These are phyloP conservation scores for Cheirogaleus major DNA, from an alignment of 2,797 vertebrate species.

Conservation along the genomic window DNA sequence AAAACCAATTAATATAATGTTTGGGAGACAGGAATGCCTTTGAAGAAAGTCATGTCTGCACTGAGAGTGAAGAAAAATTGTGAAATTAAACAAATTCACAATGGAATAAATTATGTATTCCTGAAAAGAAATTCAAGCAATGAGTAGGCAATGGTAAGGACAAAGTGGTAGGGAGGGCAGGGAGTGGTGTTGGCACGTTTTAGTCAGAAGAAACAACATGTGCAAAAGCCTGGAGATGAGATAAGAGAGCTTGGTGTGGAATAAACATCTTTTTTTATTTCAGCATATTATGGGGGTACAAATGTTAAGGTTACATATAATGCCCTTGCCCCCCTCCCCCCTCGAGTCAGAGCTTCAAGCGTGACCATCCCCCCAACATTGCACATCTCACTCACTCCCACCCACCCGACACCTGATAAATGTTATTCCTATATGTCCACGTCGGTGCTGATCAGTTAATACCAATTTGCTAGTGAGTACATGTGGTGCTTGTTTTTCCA, in stretches of 20 bases:
- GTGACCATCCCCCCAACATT: too few species aligned
- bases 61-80: not conserved
- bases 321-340: too few species aligned
- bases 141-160: not conserved
- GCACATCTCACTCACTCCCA: too few species aligned
- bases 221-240: not conserved
- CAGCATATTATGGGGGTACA: too few species aligned
- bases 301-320: too few species aligned
- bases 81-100: not conserved
- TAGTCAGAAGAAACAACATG: not conserved
- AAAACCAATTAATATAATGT: not conserved
- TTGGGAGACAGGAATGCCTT: not conserved
- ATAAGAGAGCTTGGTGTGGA: not conserved
- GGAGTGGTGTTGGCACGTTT: not conserved
- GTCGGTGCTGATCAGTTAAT: too few species aligned
- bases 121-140: slow-evolving; percentile 25
- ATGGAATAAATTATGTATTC: not conserved
- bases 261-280: too few species aligned
- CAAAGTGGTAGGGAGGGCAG: not conserved
- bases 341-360: too few species aligned
- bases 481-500: too few species aligned
- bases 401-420: too few species aligned
- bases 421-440: too few species aligned
- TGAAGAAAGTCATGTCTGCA: not conserved
- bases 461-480: too few species aligned